Conservation (phyloP, 2,797 vertebrate genomes). For the Dallia pectoralis region DNA sequence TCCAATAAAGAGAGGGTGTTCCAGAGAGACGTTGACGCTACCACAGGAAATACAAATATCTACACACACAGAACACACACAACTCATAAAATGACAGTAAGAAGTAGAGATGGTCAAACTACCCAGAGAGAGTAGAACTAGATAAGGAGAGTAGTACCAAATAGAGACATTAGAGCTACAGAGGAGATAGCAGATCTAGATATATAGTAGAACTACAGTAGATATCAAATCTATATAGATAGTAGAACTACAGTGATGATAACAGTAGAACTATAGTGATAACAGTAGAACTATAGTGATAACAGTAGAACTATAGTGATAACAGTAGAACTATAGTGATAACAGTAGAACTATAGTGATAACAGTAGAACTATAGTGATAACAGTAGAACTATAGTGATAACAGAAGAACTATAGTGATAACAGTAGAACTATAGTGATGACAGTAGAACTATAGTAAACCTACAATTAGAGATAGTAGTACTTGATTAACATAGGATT, state of each 20-base stretch:
- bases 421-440: neutral
- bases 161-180: neutral
- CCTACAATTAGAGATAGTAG: no score
- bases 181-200: no score
- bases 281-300: no score
- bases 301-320: conserved; percentile 2
- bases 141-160: no score
- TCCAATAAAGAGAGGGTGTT: conserved; percentile 91
- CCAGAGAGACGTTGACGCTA: conserved; percentile 81
- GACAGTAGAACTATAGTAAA: neutral
- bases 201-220: neutral
- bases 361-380: neutral
- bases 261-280: neutral
- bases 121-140: neutral
- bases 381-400: conserved; percentile 2
- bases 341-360: neutral
- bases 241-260: neutral
- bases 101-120: neutral
- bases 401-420: neutral
- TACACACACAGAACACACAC: conserved; percentile 46
- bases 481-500: no score
- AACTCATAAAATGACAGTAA: neutral
- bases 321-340: neutral
- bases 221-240: neutral
- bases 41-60: conserved; percentile 93